Conservation (phyloP, 2,113 vertebrate genomes). For the Coptodon bakossiorum region DNA sequence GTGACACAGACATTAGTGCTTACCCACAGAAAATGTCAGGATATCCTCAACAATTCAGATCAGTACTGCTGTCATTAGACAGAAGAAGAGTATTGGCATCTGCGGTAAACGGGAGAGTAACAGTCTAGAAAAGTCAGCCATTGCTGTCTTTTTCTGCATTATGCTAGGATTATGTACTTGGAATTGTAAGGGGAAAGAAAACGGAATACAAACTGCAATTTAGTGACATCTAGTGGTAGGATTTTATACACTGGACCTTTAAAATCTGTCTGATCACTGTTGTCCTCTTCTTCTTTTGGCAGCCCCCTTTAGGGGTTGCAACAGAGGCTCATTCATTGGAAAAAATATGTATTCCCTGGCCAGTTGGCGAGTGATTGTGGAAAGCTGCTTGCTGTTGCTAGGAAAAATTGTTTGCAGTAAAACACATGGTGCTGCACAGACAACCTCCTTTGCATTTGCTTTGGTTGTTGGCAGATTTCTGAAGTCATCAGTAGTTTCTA, state of each 20-base stretch:
- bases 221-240: background rate
- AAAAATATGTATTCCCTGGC: background rate
- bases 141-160: background rate
- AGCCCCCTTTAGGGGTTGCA: background rate
- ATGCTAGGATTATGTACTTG: background rate
- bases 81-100: background rate
- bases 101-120: background rate
- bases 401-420: background rate
- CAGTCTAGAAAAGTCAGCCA: background rate
- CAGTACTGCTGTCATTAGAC: background rate
- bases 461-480: background rate
- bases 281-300: background rate
- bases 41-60: background rate
- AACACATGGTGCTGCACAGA: background rate
- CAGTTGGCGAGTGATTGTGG: background rate
- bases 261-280: background rate
- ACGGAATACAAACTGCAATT: background rate
- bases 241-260: background rate
- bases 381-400: background rate
- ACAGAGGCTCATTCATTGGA: background rate
- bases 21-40: background rate
- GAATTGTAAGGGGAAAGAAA: background rate
- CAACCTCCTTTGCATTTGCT: background rate
- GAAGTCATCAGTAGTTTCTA: background rate
- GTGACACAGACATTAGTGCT: background rate